Evolutionary conservation across 1,140 invertebrate genomes (phyloP).

Genomic region (Latrodectus geometricus): DNA sequence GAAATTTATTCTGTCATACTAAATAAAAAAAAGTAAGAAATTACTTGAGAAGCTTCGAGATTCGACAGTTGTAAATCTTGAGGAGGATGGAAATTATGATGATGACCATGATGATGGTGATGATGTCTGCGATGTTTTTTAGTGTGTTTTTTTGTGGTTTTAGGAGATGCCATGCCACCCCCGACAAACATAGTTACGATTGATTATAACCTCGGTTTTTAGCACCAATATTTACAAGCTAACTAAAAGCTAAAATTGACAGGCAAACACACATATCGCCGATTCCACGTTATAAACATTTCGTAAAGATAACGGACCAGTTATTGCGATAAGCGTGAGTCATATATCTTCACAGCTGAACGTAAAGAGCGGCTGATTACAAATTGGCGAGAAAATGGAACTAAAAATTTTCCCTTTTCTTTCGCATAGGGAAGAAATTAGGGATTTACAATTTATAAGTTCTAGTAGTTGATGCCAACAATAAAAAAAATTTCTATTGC

Average conservation of each 20-base stretch:
- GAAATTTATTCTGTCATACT: background rate
- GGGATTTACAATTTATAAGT: background rate
- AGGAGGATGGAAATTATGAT: slow-evolving; percentile 58
- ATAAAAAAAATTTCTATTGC: background rate
- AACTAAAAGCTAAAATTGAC: no score
- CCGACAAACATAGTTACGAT: slow-evolving; percentile 57
- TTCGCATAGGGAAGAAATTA: background rate
- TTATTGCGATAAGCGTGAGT: no score
- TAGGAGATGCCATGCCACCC: slow-evolving; percentile 59
- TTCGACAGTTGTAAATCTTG: slow-evolving; percentile 59
- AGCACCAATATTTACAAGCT: no score
- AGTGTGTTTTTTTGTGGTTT: slow-evolving; percentile 53
- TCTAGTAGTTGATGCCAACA: no score
- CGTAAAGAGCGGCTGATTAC: no score
- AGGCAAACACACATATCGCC: no score
- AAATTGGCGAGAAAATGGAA: no score
- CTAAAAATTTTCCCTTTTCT: no score
- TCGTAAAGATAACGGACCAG: no score
- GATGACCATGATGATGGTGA: slow-evolving; percentile 57
- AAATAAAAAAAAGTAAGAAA: background rate
- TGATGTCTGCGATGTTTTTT: slow-evolving; percentile 55
- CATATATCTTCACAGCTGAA: no score
- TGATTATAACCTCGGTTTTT: background rate
- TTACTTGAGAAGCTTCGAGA: slow-evolving; percentile 58
- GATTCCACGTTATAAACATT: no score